Evolutionary conservation across 2,113 vertebrate genomes (phyloP).

Genomic region (Maylandia zebra): DNA sequence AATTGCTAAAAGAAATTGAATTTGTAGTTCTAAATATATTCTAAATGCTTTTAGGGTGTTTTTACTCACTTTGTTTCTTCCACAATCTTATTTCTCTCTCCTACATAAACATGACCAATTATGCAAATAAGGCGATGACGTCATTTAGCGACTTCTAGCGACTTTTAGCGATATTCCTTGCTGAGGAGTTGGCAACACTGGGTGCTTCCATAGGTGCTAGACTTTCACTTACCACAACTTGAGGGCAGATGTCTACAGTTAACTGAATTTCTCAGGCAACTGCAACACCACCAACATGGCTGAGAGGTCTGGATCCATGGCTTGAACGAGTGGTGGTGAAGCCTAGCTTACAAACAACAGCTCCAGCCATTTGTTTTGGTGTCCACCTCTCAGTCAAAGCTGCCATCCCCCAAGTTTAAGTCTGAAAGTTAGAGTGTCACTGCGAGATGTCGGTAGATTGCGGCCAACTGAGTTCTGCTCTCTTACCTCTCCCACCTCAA

Average conservation of each 20-base stretch:
- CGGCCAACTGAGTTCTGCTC: neutral
- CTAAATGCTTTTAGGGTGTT: neutral
- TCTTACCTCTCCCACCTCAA: neutral
- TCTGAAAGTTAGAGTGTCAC: neutral
- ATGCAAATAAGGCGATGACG: rapidly evolving
- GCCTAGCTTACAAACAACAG: neutral
- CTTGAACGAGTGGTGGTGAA: rapidly evolving
- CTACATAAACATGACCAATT: neutral
- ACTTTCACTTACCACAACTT: neutral
- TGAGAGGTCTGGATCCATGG: neutral
- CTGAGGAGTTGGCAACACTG: neutral
- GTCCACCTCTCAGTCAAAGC: neutral
- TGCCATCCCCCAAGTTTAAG: neutral
- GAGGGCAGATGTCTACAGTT: neutral
- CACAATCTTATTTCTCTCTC: neutral
- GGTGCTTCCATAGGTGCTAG: rapidly evolving
- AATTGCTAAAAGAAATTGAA: neutral
- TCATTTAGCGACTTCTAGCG: rapidly evolving
- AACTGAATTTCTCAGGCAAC: neutral
- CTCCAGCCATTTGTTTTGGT: neutral
- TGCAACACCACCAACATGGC: neutral
- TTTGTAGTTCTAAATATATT: neutral
- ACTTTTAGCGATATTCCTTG: neutral
- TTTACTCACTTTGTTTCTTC: rapidly evolving
- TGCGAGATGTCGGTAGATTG: neutral